Evolutionary conservation across 2,888 invertebrate genomes (phyloP), one percentile per base, ranked within the genome.

Genomic region (Eupithecia tripunctaria): DNA sequence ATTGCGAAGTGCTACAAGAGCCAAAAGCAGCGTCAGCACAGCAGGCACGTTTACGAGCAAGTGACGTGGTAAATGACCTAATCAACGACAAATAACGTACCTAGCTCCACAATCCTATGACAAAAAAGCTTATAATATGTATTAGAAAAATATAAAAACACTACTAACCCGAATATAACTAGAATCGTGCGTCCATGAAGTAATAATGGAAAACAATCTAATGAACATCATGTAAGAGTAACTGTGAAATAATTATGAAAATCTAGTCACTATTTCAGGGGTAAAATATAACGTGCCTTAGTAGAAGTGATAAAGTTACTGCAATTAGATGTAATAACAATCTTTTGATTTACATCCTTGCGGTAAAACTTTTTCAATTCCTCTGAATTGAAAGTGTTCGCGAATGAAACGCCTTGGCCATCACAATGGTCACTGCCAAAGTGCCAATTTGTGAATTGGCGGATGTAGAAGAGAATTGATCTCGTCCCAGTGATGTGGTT

Each of bases 1-100:
- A 51, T 51, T 21, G 51, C 60, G 18, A 15, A 27, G 10, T 29
- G 62, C 62, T 32, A 36, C 62, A 32, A 29, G 51, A 51, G 68
- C 66, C 74, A 71, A 74, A 32, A 68, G 6, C 64, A 27, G 10
- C 66, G 68, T 68, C 68, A 71, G 56, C 60, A 62, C 38, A 62
- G 47, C 36, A 25, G 64, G 47, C 62, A 62, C n/a, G 62, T 63
- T 63, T 36, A 69, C 62, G 66, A 15, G 27, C 56, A 68, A 12
- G 64, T 56, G 62, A 70, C 62, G 62, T 36, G 18, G 27, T 4
- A 12, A 32, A 63, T 32, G 25, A 56, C 56, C 10, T 51, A 51
- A 51, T 21, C n/a, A 51, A 51, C n/a, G 21, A 21, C 47, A 51
- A 51, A 21, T 15, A 32, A 62, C 15, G 29, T 25, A 29, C 14